phyloP scores from a whole-genome alignment of 2,888 invertebrate genomes.

The Phaedon cochleariae region DNA sequence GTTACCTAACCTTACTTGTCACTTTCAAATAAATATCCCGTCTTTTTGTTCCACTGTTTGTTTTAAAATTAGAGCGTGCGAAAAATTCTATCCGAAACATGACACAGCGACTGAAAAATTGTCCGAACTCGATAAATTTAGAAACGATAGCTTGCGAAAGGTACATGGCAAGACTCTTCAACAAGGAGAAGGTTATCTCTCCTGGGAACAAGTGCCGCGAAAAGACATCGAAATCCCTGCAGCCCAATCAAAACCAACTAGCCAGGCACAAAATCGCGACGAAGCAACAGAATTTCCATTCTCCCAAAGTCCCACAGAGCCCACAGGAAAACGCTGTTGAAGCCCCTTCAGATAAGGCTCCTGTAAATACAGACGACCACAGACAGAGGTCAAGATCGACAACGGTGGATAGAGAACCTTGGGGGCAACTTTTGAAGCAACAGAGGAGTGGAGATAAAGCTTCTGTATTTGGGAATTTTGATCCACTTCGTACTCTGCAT shows the following conservation, averaged over 20 bases:
- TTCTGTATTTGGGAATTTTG: conserved; percentile 56
- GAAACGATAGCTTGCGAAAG: conserved; percentile 40
- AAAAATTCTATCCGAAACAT: conserved; percentile 26
- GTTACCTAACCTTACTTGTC: conserved; percentile 44
- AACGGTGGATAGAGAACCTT: conserved; percentile 44
- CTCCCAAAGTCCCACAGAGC: conserved; percentile 25
- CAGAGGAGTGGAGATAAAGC: conserved; percentile 48
- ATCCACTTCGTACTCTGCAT: conserved; percentile 59
- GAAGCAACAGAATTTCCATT: conserved; percentile 40
- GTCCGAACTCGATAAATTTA: conserved; percentile 28
- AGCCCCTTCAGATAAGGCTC: conserved; percentile 47
- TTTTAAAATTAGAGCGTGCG: conserved; percentile 36
- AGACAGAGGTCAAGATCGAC: conserved; percentile 46
- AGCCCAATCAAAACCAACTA: conserved; percentile 34
- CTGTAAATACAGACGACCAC: conserved; percentile 46
- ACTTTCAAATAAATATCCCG: conserved; percentile 15
- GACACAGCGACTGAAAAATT: conserved; percentile 34
- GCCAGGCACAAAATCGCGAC: conserved; percentile 29
- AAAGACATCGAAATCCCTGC: conserved; percentile 28
- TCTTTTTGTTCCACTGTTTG: conserved; percentile 27
- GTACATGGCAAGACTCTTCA: conserved; percentile 40
- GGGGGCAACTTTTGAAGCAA: conserved; percentile 53
- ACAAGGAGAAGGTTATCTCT: conserved; percentile 35
- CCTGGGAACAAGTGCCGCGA: conserved; percentile 24
- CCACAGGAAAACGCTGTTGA: conserved; percentile 39